phyloP scores from a whole-genome alignment of 1,140 invertebrate species.

The Panagrolaimus sp. region DNA sequence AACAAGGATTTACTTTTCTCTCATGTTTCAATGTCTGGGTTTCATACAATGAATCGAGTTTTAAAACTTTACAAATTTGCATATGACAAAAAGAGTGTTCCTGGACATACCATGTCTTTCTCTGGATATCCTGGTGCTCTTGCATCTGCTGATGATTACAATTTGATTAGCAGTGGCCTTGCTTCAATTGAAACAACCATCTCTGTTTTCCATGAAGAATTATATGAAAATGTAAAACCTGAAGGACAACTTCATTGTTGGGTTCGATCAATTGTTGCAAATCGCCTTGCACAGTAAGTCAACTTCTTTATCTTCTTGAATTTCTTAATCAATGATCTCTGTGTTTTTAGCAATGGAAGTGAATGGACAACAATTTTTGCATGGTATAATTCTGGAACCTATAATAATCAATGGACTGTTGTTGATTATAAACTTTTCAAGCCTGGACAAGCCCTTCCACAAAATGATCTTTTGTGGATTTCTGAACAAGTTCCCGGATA shows the following conservation, averaged over 20 bases:
- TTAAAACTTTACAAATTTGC: slow-evolving; percentile 59
- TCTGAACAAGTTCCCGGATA: slow-evolving; percentile 74
- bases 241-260: slow-evolving; percentile 66
- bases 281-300: slow-evolving; percentile 68
- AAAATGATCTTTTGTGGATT: slow-evolving; percentile 69
- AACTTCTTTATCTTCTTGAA: not conserved
- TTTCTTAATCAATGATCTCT: slow-evolving; percentile 15
- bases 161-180: slow-evolving; percentile 68
- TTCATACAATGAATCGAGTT: slow-evolving; percentile 57
- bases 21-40: slow-evolving; percentile 57
- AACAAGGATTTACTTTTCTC: slow-evolving; percentile 53
- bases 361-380: slow-evolving; percentile 69
- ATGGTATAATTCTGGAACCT: slow-evolving; percentile 72
- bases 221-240: slow-evolving; percentile 66
- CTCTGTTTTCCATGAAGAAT: slow-evolving; percentile 67
- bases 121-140: slow-evolving; percentile 81
- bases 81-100: slow-evolving; percentile 56
- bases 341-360: slow-evolving; percentile 62
- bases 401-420: slow-evolving; percentile 82
- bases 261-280: slow-evolving; percentile 76
- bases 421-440: slow-evolving; percentile 70
- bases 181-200: slow-evolving; percentile 70
- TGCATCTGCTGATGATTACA: slow-evolving; percentile 82
- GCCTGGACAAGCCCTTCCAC: slow-evolving; percentile 61
- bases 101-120: slow-evolving; percentile 71